Evolutionary conservation across 2,797 vertebrate species (phyloP).

Genomic region (Typhlichthys subterraneus): DNA sequence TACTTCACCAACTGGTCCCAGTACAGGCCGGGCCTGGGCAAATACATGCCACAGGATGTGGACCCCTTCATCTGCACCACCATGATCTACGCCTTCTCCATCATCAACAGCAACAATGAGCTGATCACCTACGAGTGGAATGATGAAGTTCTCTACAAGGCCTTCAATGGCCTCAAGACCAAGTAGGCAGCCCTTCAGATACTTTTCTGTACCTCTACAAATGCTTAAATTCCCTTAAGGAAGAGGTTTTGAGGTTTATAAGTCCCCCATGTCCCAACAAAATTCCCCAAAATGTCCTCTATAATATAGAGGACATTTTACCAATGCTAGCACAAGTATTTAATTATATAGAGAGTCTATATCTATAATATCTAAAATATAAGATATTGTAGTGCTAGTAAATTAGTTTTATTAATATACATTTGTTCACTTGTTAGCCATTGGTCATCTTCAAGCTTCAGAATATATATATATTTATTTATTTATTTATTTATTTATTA

Average conservation of each 20-base stretch:
- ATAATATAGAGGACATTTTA: too few species aligned
- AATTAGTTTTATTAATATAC: too few species aligned
- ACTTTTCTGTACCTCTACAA: too few species aligned
- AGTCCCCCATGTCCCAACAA: too few species aligned
- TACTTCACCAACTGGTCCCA: conserved; percentile 85
- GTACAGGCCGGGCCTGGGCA: conserved; percentile 69
- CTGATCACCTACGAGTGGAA: conserved; percentile 75
- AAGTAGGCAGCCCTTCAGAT: conserved; percentile 45
- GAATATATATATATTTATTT: too few species aligned
- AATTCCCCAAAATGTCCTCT: neutral
- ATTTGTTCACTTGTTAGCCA: too few species aligned
- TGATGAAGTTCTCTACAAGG: conserved; percentile 73
- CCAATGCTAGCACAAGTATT: too few species aligned
- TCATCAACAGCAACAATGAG: conserved; percentile 69
- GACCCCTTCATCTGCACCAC: conserved; percentile 79
- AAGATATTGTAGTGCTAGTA: too few species aligned
- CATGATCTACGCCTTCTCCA: conserved; percentile 80
- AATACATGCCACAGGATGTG: conserved; percentile 68
- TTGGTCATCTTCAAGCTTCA: too few species aligned
- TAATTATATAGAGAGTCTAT: too few species aligned
- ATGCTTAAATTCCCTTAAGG: neutral
- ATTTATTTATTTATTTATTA: too few species aligned
- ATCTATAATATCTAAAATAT: too few species aligned
- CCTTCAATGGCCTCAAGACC: conserved; percentile 78
- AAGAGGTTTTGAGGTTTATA: neutral